These are phyloP conservation scores for Drosophila virilis DNA, from an alignment of 1,140 invertebrate species.

Conservation along the genomic window DNA sequence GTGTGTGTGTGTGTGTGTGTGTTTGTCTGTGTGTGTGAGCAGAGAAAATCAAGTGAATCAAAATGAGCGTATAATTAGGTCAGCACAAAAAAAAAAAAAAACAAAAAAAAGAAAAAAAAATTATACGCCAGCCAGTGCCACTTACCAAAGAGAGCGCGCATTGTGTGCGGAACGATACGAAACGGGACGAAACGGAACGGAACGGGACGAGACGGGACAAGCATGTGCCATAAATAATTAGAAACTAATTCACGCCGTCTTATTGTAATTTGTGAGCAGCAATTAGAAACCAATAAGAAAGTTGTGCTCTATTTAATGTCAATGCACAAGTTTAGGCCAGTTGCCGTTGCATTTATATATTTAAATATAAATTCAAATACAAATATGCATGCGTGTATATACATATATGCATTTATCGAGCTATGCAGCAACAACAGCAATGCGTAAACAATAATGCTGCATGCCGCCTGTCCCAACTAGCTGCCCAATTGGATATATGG, in stretches of 20 bases:
- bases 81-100: constrained; percentile 60
- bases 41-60: constrained; percentile 83
- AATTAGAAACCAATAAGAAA: constrained; percentile 34
- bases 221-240: constrained; percentile 60
- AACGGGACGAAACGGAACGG: constrained; percentile 17
- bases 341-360: neutral
- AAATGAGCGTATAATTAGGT: constrained; percentile 83
- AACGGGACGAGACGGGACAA: constrained; percentile 27
- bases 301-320: constrained; percentile 12
- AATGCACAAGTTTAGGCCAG: constrained; percentile 9
- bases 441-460: constrained; percentile 46
- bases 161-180: constrained; percentile 32
- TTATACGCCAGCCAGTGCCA: constrained; percentile 76
- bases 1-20: constrained; percentile 46
- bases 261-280: constrained; percentile 51
- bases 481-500: constrained; percentile 17
- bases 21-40: constrained; percentile 57
- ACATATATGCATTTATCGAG: neutral
- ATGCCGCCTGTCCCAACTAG: constrained; percentile 26
- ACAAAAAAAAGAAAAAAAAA: constrained; percentile 52
- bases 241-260: constrained; percentile 74
- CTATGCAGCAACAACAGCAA: constrained; percentile 12
- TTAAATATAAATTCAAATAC: neutral
- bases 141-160: constrained; percentile 76
- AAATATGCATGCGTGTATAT: neutral